Evolutionary conservation across 2,797 vertebrate species (phyloP).

Genomic region (Merluccius polli): DNA sequence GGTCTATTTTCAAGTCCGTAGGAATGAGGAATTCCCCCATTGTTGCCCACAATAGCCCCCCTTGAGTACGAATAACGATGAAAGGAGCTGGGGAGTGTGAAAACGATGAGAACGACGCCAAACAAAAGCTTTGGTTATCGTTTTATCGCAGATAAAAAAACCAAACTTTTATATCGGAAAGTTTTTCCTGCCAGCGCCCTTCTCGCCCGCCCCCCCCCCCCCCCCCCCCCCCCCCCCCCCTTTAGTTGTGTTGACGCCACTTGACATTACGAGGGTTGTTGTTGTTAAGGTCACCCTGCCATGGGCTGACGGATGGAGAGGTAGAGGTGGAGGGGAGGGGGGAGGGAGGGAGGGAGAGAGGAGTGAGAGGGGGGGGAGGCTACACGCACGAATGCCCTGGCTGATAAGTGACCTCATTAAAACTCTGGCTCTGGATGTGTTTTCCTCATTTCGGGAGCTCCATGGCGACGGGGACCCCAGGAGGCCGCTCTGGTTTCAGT

Average conservation of each 20-base stretch:
- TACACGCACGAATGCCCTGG: conserved; percentile 48
- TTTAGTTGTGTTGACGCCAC: too few species aligned
- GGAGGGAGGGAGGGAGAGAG: conserved; percentile 50
- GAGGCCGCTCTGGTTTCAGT: conserved; percentile 22
- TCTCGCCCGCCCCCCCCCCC: too few species aligned
- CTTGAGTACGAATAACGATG: background rate
- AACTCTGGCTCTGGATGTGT: conserved; percentile 40
- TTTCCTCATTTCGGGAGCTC: conserved; percentile 47
- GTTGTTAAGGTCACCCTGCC: too few species aligned
- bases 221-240: too few species aligned
- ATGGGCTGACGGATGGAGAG: conserved; percentile 32
- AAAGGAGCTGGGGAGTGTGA: background rate
- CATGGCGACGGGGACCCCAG: conserved; percentile 40
- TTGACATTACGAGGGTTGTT: too few species aligned
- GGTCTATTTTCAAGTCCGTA: background rate
- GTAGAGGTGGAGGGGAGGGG: conserved; percentile 48
- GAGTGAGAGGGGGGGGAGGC: conserved; percentile 1
- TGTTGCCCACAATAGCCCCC: background rate
- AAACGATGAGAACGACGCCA: too few species aligned
- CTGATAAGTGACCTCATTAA: conserved; percentile 67
- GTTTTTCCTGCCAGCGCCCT: too few species aligned
- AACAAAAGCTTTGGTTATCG: too few species aligned
- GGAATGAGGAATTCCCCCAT: background rate
- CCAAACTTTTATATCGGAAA: too few species aligned
- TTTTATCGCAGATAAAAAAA: too few species aligned